A percentile compares a stretch with the other conserved stretches of the same genome.
These are phyloP conservation scores for Bradypodion pumilum DNA, from an alignment of 2,797 vertebrate genomes.

Conservation along the genomic window DNA sequence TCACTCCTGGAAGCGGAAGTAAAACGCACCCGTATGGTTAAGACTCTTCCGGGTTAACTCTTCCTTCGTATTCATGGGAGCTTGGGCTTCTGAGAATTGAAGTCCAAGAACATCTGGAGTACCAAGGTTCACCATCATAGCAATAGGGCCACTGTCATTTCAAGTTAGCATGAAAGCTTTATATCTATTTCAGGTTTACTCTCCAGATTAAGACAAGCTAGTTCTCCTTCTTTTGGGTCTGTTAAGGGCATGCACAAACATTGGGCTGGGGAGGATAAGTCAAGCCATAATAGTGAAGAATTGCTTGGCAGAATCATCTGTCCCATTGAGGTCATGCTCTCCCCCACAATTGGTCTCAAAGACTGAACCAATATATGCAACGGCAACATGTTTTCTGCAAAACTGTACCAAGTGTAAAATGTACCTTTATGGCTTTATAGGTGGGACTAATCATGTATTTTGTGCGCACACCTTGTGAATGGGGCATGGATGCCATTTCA, in stretches of 20 bases:
- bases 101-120: too few relatives aligned
- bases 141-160: neutral
- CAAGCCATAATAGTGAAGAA: neutral
- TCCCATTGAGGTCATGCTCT: too few relatives aligned
- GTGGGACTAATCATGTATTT: constrained; percentile 99
- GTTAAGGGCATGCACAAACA: neutral
- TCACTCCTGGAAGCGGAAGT: too few relatives aligned
- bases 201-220: neutral
- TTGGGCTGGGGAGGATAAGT: neutral
- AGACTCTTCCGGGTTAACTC: too few relatives aligned
- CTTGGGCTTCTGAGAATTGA: too few relatives aligned
- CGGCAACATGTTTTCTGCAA: neutral
- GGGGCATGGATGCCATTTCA: constrained; percentile 99
- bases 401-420: neutral
- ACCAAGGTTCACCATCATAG: too few relatives aligned
- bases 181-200: neutral
- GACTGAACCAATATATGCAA: neutral
- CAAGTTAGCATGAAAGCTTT: neutral
- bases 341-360: neutral
- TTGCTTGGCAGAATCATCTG: too few relatives aligned
- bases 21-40: too few relatives aligned
- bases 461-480: constrained; percentile 96
- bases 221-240: neutral
- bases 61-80: too few relatives aligned
- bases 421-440: constrained; percentile 67